Percentiles rank a stretch among this genome's conserved stretches.
phyloP scores from a whole-genome alignment of 92 coral and sea anemone species.

The Porites rus region DNA sequence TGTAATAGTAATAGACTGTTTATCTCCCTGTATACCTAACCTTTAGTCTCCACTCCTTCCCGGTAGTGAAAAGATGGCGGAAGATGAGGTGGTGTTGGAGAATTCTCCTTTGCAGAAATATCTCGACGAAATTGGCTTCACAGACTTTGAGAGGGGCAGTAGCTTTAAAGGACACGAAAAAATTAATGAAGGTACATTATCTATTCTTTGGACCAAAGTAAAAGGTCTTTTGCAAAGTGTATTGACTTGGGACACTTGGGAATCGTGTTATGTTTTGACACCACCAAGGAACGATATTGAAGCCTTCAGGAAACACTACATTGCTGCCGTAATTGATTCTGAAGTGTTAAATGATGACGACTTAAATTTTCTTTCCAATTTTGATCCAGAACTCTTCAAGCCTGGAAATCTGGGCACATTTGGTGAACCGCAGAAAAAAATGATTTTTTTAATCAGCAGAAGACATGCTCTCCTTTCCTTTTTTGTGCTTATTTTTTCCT shows the following conservation, averaged over 20 bases:
- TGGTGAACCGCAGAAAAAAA: not conserved
- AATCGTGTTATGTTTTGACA: not conserved
- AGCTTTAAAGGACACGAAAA: not conserved
- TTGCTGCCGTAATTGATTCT: slow-evolving; percentile 64
- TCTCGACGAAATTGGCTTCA: slow-evolving; percentile 85
- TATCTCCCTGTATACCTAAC: too few species aligned
- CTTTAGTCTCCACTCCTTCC: not conserved
- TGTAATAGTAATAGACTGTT: too few species aligned
- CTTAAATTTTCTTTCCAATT: slow-evolving; percentile 68
- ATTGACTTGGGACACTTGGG: not conserved
- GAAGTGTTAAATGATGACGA: slow-evolving; percentile 81
- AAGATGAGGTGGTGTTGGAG: slow-evolving; percentile 87
- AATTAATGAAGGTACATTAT: not conserved
- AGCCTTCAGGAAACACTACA: slow-evolving; percentile 55
- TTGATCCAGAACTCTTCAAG: slow-evolving; percentile 79
- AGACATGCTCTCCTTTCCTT: not conserved
- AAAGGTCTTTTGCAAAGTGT: not conserved
- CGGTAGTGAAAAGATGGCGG: slow-evolving; percentile 25
- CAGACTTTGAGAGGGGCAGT: slow-evolving; percentile 79
- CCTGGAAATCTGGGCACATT: not conserved
- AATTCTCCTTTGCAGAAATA: slow-evolving; percentile 94
- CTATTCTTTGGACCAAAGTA: not conserved
- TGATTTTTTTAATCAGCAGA: not conserved
- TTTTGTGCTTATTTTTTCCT: not conserved
- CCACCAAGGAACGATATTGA: slow-evolving; percentile 26